phyloP scores from a whole-genome alignment of 2,797 vertebrate species.

The Ceryle rudis region DNA sequence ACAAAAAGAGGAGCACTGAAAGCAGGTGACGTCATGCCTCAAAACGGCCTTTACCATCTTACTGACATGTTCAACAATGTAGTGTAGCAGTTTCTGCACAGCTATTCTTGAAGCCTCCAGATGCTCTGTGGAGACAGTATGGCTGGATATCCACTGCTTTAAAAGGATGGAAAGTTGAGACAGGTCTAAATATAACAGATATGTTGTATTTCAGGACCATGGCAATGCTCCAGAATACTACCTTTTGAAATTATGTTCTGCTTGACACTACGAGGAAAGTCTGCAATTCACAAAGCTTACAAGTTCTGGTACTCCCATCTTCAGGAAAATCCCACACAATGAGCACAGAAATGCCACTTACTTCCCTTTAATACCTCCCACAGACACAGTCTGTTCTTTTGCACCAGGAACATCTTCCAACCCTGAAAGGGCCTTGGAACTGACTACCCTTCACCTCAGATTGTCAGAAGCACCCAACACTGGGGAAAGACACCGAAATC shows the following conservation, averaged over 20 bases:
- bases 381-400: not conserved
- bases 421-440: not conserved
- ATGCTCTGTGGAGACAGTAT: not conserved
- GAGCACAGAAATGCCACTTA: not conserved
- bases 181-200: not conserved
- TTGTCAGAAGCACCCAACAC: not conserved
- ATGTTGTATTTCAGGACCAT: not conserved
- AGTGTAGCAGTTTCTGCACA: not conserved
- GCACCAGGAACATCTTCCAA: not conserved
- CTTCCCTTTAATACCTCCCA: not conserved
- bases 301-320: not conserved
- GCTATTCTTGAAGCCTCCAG: conserved; percentile 1
- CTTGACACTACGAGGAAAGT: not conserved
- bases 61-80: conserved; percentile 46
- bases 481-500: not conserved
- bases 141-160: not conserved
- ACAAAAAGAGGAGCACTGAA: conserved; percentile 61
- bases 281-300: not conserved
- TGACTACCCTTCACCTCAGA: not conserved
- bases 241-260: not conserved
- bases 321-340: not conserved
- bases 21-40: conserved; percentile 50
- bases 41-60: conserved; percentile 19
- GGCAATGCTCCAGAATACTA: not conserved
- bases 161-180: not conserved